Evolutionary conservation across 2,888 invertebrate genomes (phyloP).

Genomic region (Chaetoderma sp.): DNA sequence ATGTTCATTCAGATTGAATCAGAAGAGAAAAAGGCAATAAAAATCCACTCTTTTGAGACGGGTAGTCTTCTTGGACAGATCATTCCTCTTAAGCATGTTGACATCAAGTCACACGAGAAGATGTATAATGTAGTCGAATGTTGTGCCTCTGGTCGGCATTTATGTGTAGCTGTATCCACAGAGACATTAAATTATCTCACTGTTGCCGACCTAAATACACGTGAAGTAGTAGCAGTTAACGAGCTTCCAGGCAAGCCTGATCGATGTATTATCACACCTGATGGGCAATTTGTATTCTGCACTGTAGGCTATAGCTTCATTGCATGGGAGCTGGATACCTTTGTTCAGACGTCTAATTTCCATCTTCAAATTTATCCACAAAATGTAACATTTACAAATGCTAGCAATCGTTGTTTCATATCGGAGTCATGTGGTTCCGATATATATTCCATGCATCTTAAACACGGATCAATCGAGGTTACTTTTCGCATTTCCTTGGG

Average conservation of each 20-base stretch:
- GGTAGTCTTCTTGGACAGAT: constrained; percentile 64
- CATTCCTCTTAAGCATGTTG: constrained; percentile 63
- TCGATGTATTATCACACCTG: constrained; percentile 59
- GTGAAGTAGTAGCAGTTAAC: constrained; percentile 57
- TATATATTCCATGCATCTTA: constrained; percentile 56
- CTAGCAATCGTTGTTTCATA: constrained; percentile 55
- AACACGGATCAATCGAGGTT: constrained; percentile 55
- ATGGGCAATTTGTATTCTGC: constrained; percentile 58
- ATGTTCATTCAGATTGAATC: constrained; percentile 61
- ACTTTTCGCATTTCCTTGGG: constrained; percentile 56
- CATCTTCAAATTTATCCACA: constrained; percentile 51
- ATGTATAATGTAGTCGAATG: constrained; percentile 55
- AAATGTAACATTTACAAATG: constrained; percentile 51
- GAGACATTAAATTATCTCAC: constrained; percentile 63
- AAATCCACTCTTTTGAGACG: constrained; percentile 58
- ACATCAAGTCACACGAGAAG: constrained; percentile 54
- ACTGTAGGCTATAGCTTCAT: constrained; percentile 58
- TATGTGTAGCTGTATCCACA: constrained; percentile 59
- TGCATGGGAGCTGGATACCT: constrained; percentile 54
- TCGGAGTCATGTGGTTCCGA: constrained; percentile 52
- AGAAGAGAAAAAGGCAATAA: constrained; percentile 61
- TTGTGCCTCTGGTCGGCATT: constrained; percentile 51
- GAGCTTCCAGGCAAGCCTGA: constrained; percentile 56
- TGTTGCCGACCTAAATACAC: constrained; percentile 55
- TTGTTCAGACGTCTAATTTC: constrained; percentile 52